phyloP scores from a whole-genome alignment of 2,113 vertebrate genomes.

The Silurus meridionalis region DNA sequence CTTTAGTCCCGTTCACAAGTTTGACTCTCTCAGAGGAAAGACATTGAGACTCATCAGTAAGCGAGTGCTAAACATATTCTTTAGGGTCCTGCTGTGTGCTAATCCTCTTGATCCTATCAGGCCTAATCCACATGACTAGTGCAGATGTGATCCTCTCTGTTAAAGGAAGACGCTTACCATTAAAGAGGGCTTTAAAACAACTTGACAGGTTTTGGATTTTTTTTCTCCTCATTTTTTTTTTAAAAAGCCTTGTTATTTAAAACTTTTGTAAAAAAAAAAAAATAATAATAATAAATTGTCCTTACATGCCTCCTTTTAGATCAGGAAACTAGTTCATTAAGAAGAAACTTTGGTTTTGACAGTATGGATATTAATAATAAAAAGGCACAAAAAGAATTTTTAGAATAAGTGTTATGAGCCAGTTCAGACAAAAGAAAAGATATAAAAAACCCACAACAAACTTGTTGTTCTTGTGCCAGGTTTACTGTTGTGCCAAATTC shows the following conservation, averaged over 20 bases:
- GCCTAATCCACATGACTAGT: conserved; percentile 17
- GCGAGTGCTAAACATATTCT: conserved; percentile 19
- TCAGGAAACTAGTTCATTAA: not conserved
- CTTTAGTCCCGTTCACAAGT: not conserved
- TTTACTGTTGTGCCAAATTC: conserved; percentile 35
- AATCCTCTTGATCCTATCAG: conserved; percentile 48
- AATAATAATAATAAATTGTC: too few species aligned
- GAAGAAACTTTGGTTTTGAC: not conserved
- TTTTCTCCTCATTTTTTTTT: not conserved
- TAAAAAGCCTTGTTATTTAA: conserved; percentile 8
- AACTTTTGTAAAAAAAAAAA: not conserved
- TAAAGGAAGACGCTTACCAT: conserved; percentile 6
- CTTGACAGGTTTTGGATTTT: not conserved
- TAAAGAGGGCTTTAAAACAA: not conserved
- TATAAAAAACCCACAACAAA: conserved; percentile 7
- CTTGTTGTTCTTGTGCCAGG: conserved; percentile 26
- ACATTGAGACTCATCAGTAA: conserved; percentile 8
- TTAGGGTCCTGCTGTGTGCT: conserved; percentile 11
- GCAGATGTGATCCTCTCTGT: conserved; percentile 33
- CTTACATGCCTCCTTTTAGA: not conserved
- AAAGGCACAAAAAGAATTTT: not conserved
- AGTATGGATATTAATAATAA: not conserved
- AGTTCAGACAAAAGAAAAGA: not conserved
- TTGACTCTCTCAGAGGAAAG: not conserved
- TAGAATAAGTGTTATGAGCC: not conserved